Base-by-base conservation (phyloP, 2,113 vertebrate genomes). In the Trogon surrucura region DNA sequence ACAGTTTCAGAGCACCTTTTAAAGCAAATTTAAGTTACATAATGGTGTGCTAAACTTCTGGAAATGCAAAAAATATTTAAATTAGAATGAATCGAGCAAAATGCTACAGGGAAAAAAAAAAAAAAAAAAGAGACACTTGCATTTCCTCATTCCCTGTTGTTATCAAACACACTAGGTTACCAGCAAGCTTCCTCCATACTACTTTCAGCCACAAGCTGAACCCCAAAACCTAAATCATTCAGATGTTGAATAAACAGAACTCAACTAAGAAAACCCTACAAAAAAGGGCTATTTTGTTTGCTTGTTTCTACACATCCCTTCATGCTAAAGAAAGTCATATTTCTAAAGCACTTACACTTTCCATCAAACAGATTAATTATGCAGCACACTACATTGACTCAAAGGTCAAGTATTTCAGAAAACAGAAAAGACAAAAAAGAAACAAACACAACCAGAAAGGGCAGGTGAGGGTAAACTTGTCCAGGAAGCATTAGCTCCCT, bases 21-120 rank as follows among this genome's bases (percentile, higher is more conserved):
- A 83, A 95, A 86, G n/a, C 27, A 78, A 94, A 85, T 10, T 41
- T 36, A 44, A 80, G 23, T 65, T 80, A 85, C 32, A n/a, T 36
- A 54, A 70, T 9, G 38, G 27, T 15, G 13, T 30, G 26, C 20
- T 91, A 20, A 73, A 47, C 29, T 80, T 16, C 26, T 22, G 27
- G 38, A 88, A 80, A 64, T 3, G 20, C 38, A 75, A 41, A 80
- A 88, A 90, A 56, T 23, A 36, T 44, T 64, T 19, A 83, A 79
- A 88, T 9, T 13, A 47, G 51, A 90, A 34, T 21, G 8, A 51
- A 85, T 2, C 66, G 7, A 60, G 6, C 9, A 17, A 86, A 88
- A 11, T 22, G 30, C 15, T 65, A 80, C 2, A 30, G 16, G 27
- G 45, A 60, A 5, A 41, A 66, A 67, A 60, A 64, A 65, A 71